Base-by-base conservation (phyloP, 1,140 invertebrate species). In the Trichonephila clavipes region DNA sequence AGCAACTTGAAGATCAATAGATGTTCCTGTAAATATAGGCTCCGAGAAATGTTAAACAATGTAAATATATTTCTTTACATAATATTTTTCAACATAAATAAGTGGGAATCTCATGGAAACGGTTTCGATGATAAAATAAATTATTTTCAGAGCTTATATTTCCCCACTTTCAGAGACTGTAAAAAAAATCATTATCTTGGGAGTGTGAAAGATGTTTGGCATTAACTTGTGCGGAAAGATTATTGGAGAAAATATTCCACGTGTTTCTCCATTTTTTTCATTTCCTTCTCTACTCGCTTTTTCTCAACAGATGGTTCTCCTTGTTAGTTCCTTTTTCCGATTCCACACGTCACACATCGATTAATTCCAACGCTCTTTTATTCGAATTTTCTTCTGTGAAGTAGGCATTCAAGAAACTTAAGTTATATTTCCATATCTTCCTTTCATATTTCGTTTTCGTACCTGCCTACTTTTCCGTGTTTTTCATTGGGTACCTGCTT, bases 161-260 rank as follows among this genome's bases (percentile, higher is more conserved):
- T 0, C 24, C 24, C 24, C 44, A 83, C 44, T 24, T 34, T 28
- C 69, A 34, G 14, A 14, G 28, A 14, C 34, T 21, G 44, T 28
- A 34, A 83, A 83, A 83, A 19, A 83, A 83, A 83, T 83, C 19
- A 83, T 83, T 83, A 83, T 59, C 82, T 58, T 83, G 82, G 51
- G 82, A 83, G 44, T 58, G 82, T 24, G 16, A 83, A 83, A 58
- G 44, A 83, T 83, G 44, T 83, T 83, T 58, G 82, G 82, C 82
- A 83, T 58, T 83, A 83, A 83, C 82, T 83, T 83, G 81, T 58
- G 81, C 81, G 81, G 40, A 83, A 51, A 83, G 81, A 83, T 83
- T 83, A 83, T 83, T 83, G 81, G 81, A 40, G 34, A 40, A 40
- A 40, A 40, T 40, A 40, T 40, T 21, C 40, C 34, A n/a, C 34